Base-by-base conservation (phyloP, 2,113 vertebrate genomes). In the Neodon shergylaensis region DNA sequence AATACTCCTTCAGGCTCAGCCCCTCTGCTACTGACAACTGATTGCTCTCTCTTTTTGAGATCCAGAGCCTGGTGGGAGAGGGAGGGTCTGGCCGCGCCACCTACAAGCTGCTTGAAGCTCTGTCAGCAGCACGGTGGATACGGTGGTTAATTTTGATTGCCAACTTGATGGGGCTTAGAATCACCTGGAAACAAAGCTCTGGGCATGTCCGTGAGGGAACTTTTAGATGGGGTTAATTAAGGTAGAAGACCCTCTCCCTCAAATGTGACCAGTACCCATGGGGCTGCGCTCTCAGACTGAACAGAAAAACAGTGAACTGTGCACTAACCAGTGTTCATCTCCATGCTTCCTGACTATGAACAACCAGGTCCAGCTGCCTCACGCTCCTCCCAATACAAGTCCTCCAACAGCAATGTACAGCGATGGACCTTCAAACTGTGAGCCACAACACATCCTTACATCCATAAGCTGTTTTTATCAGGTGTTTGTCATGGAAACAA, bases 21-120 rank as follows among this genome's bases (percentile, higher is more conserved):
- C 2, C 26, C 7, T 24, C 49, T 52, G 2, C 58, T 14, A 22
- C 19, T 33, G 24, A 78, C 76, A 94, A 21, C 42, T 21, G 9
- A 1, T 24, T 54, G 1, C 47, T 49, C 33, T 47, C 47, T 47
- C 31, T 26, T n/a, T 12, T 4, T 0, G 24, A 86, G 31, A 47
- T 5, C 63, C 82, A 13, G 4, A 4, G 61, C 68, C 72, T 36
- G 39, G 39, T 1, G 22, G 6, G 8, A 7, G 3, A 10, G 26
- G 12, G 16, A 26, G 36, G 1, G 6, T 36, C 22, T 72, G 6
- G 21, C 21, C 13, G 28, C 7, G 22, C 1, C 3, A 0, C 17
- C 74, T 28, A 22, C 6, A 22, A 21, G 47, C 58, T 58, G 16
- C 9, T 74, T 10, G 26, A 7, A 72, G 42, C 26, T 54, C 6